phyloP scores from a whole-genome alignment of 2,113 vertebrate genomes.

The Xenus cinereus region DNA sequence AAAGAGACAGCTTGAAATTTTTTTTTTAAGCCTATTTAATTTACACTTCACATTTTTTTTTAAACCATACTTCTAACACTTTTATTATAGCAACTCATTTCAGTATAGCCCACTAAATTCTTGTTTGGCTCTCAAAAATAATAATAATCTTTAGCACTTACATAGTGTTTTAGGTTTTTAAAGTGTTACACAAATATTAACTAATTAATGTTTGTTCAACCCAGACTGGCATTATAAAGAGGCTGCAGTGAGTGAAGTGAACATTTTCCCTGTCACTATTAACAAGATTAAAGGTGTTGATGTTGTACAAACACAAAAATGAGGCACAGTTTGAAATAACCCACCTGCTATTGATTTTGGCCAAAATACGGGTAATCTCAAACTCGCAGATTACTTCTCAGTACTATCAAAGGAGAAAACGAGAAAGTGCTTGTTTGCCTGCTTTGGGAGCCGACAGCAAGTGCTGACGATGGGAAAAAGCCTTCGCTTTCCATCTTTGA shows the following conservation, averaged over 20 bases:
- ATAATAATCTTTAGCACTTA: conserved; percentile 32
- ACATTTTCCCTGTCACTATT: background rate
- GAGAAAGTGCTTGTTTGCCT: background rate
- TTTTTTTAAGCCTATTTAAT: conserved; percentile 52
- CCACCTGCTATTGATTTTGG: conserved; percentile 58
- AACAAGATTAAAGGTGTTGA: conserved; percentile 62
- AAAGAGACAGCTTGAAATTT: background rate
- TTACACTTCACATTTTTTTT: conserved; percentile 37
- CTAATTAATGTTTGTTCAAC: conserved; percentile 36
- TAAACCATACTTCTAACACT: conserved; percentile 25
- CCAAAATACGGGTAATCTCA: conserved; percentile 15
- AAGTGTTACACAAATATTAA: conserved; percentile 15
- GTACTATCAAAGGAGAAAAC: background rate
- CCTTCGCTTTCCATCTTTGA: background rate
- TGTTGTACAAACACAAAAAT: conserved; percentile 63
- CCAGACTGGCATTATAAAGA: background rate
- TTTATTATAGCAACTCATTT: conserved; percentile 42
- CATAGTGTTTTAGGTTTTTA: background rate
- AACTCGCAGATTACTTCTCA: conserved; percentile 49
- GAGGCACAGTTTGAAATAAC: conserved; percentile 58
- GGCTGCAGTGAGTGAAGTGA: conserved; percentile 2
- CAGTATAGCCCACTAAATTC: conserved; percentile 7
- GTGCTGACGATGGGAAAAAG: background rate
- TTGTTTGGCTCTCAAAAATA: conserved; percentile 28
- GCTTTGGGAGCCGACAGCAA: background rate